Base-by-base conservation (phyloP, 2,797 vertebrate species). In the Pelobates cultripes region DNA sequence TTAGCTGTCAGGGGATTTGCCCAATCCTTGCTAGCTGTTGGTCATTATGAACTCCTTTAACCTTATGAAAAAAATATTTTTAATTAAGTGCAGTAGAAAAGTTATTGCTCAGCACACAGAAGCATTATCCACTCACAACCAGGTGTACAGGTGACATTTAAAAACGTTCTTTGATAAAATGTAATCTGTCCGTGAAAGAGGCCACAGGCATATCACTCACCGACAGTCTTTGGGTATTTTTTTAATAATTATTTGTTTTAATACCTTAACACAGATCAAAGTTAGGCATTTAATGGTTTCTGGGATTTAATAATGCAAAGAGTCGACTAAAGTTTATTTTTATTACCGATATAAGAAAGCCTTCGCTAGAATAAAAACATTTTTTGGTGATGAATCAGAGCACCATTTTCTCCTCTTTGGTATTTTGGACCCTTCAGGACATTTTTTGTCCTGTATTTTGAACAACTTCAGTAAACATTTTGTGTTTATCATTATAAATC, bases 141-240 rank as follows among this genome's bases (percentile, higher is more conserved):
- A 83, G 81, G 81, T 83, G 81, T 44, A 41, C 45, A 6, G 17
- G 71, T 79, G 81, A 83, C 81, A 83, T 83, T 83, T 79, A 60
- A 68, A 68, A 64, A 63, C 4, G 7, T 64, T 77, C 72, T 70
- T 78, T 79, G 78, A 73, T 79, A 79, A 83, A 74, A 57, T 42
- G 10, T 82, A 83, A 75, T 72, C 72, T 83, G 78, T 79, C 64
- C 68, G 53, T 75, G 69, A 75, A 70, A 68, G 61, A 75, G 66
- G 64, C 51, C 66, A 64, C 70, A 70, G 53, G 73, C 43, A 68
- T 44, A 66, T 83, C 81, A 79, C 67, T 83, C 81, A 83, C 4
- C 73, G 68, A 15, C 10, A 28, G 40, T 15, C 28, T 12, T 68
- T 4, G 14, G 28, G 28, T 28, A 41, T 53, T 71, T 66, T 81